Percentiles rank a stretch among this genome's conserved stretches.
Evolutionary conservation across 2,888 invertebrate genomes (phyloP).

Genomic region (Drosophila suboccidentalis): DNA sequence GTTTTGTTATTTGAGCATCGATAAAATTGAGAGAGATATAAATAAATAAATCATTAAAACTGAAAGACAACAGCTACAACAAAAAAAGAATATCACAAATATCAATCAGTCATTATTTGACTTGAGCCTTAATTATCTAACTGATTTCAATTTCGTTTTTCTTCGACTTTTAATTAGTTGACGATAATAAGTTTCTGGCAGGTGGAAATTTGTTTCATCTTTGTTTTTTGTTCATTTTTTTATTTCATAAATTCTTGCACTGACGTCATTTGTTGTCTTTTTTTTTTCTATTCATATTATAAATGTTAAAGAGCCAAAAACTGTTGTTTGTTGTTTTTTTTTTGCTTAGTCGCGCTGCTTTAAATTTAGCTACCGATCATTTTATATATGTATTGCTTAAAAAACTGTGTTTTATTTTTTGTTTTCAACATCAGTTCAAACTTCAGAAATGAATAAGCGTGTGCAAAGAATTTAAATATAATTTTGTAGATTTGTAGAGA

Average conservation of each 20-base stretch:
- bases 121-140: conserved; percentile 5
- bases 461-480: conserved; percentile 13
- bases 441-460: conserved; percentile 29
- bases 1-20: conserved; percentile 22
- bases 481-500: conserved; percentile 7
- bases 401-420: conserved; percentile 8
- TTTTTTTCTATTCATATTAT: background rate
- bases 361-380: conserved; percentile 54
- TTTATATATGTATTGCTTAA: conserved; percentile 19
- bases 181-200: conserved; percentile 25
- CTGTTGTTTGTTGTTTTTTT: conserved; percentile 28
- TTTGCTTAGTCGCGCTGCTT: conserved; percentile 46
- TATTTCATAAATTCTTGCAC: conserved; percentile 59
- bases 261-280: conserved; percentile 73
- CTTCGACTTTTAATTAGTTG: conserved; percentile 20
- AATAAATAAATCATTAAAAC: conserved; percentile 8
- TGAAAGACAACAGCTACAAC: background rate
- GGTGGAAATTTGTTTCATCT: conserved; percentile 33
- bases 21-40: conserved; percentile 6
- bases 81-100: conserved; percentile 2
- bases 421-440: conserved; percentile 51
- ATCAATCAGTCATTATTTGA: conserved; percentile 14
- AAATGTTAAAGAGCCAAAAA: conserved; percentile 62
- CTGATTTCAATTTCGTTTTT: conserved; percentile 22
- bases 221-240: conserved; percentile 26